Conservation (phyloP, 2,113 vertebrate species). For the Saccopteryx leptura region DNA sequence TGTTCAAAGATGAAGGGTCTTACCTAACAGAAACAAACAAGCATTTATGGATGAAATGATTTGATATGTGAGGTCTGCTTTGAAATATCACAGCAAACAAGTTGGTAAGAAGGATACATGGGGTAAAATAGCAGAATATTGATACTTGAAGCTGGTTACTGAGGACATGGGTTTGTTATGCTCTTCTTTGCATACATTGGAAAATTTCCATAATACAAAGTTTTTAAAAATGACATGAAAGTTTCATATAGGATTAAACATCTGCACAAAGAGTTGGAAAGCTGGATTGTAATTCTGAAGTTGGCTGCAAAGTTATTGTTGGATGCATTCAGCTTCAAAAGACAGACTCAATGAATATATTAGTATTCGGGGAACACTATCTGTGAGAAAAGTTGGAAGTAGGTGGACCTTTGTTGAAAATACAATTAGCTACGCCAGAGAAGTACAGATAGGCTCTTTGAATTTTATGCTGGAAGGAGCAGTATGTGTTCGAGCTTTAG, state of each 20-base stretch:
- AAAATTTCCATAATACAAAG: constrained; percentile 18
- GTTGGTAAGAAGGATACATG: neutral
- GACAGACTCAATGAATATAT: neutral
- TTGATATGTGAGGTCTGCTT: constrained; percentile 6
- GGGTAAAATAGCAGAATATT: neutral
- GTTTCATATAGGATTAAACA: neutral
- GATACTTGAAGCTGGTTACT: neutral
- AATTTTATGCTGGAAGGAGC: neutral
- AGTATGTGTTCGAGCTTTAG: neutral
- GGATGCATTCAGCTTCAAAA: constrained; percentile 44
- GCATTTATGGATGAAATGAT: constrained; percentile 19
- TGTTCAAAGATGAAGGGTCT: constrained; percentile 6
- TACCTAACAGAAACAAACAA: constrained; percentile 2
- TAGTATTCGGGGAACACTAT: neutral
- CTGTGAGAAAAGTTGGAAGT: constrained; percentile 7
- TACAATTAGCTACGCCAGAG: neutral
- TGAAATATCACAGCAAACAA: neutral
- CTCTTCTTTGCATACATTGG: constrained; percentile 24
- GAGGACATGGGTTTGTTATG: neutral
- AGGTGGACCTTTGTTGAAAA: constrained; percentile 31
- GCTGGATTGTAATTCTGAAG: constrained; percentile 25
- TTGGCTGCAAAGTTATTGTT: neutral
- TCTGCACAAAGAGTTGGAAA: neutral
- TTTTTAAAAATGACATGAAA: neutral
- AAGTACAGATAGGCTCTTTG: neutral